Evolutionary conservation across 1,140 invertebrate genomes (phyloP).

Genomic region (Radopholus similis): DNA sequence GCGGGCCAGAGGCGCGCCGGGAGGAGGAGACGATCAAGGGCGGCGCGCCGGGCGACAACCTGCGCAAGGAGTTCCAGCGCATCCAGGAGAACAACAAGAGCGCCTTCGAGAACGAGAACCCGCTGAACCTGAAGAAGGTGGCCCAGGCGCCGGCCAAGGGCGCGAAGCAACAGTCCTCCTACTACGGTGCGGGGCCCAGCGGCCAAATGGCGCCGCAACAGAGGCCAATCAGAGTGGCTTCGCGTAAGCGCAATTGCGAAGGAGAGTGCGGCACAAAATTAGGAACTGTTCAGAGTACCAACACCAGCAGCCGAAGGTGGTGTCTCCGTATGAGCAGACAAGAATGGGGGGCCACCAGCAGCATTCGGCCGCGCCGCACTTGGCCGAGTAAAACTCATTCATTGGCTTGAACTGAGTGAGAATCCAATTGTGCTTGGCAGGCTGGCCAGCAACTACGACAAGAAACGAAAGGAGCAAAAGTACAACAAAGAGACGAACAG

Average conservation of each 20-base stretch:
- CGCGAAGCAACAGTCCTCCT: no score
- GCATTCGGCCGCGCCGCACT: constrained; percentile 32
- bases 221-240: no score
- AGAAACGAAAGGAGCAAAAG: constrained; percentile 46
- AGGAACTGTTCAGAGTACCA: constrained; percentile 19
- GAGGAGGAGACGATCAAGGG: constrained; percentile 13
- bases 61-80: constrained; percentile 91
- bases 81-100: constrained; percentile 71
- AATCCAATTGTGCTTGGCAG: background rate
- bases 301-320: background rate
- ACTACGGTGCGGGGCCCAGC: background rate
- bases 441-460: constrained; percentile 49
- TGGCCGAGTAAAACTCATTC: background rate
- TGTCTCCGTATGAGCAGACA: constrained; percentile 27
- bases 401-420: background rate
- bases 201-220: background rate
- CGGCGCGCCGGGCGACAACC: constrained; percentile 73
- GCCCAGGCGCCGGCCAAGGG: constrained; percentile 19
- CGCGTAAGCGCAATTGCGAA: no score
- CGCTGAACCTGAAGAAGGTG: constrained; percentile 58
- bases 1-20: background rate
- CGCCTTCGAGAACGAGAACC: constrained; percentile 69
- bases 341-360: constrained; percentile 39
- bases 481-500: constrained; percentile 20
- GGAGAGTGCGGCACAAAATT: background rate